Percentiles rank a stretch among this genome's conserved stretches.
phyloP scores from a whole-genome alignment of 2,888 invertebrate genomes.

The Cataglyphis cursor region DNA sequence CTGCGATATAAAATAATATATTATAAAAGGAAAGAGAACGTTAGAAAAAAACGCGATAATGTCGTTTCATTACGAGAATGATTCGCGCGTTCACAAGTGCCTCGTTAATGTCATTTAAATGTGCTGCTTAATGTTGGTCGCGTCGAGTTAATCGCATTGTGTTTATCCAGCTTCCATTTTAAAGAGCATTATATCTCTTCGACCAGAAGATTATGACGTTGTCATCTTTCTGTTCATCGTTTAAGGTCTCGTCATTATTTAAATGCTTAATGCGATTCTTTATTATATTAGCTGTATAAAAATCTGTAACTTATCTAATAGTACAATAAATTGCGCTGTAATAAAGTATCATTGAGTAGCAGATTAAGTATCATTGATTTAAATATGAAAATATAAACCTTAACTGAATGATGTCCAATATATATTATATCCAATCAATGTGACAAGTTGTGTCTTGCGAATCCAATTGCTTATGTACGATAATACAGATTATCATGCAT shows the following conservation, averaged over 20 bases:
- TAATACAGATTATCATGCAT: slow-evolving; percentile 29
- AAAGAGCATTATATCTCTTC: background rate
- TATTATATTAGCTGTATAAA: background rate
- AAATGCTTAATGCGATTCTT: background rate
- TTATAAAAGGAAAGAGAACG: background rate
- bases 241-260: background rate
- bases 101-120: slow-evolving; percentile 10
- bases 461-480: slow-evolving; percentile 34
- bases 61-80: background rate
- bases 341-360: no score
- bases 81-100: slow-evolving; percentile 16
- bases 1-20: background rate
- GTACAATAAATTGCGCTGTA: background rate
- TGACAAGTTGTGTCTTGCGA: slow-evolving; percentile 5
- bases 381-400: slow-evolving; percentile 1
- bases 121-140: background rate
- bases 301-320: background rate
- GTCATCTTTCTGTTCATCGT: background rate
- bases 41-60: slow-evolving; percentile 13
- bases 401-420: background rate
- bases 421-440: background rate
- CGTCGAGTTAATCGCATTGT: slow-evolving; percentile 14
- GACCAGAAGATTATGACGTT: background rate
- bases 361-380: background rate
- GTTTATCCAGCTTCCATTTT: background rate